Conservation (phyloP, 2,113 vertebrate genomes). For the Oxyruncus cristatus region DNA sequence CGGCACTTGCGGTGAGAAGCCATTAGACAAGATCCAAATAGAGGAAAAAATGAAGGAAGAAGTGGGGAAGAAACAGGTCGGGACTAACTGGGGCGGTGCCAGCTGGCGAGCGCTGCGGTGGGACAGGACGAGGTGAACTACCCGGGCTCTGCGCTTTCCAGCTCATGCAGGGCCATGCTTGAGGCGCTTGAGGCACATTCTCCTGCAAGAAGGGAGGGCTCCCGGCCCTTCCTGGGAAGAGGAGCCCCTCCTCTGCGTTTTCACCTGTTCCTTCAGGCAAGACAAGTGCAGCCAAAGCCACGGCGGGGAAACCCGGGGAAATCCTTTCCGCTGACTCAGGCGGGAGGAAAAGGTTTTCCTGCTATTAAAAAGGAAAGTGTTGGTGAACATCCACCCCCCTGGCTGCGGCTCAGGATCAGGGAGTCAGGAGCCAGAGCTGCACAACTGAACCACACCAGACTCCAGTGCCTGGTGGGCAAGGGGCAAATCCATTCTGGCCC, state of each 20-base stretch:
- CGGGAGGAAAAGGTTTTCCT: not conserved
- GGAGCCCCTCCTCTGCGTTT: not conserved
- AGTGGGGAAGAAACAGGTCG: not conserved
- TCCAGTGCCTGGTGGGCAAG: accelerated
- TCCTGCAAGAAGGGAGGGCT: not conserved
- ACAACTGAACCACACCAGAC: not conserved
- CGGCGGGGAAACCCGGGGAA: not conserved
- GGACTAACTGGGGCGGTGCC: not conserved
- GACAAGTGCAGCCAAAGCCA: not conserved
- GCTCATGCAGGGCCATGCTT: accelerated
- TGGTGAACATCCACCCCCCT: not conserved
- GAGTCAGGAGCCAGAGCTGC: not conserved
- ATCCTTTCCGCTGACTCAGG: not conserved
- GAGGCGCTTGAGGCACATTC: accelerated
- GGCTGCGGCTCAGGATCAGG: not conserved
- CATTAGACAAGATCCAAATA: not conserved
- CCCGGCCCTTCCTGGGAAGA: not conserved
- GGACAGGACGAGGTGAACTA: not conserved
- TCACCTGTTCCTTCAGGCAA: not conserved
- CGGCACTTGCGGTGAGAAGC: accelerated
- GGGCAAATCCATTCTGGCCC: not conserved
- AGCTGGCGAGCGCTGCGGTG: accelerated
- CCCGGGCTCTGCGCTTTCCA: not conserved
- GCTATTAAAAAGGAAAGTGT: not conserved
- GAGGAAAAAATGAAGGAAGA: not conserved